These are phyloP conservation scores for Mormyrops attenuatus DNA, from an alignment of 2,797 vertebrate genomes.

Conservation along the genomic window DNA sequence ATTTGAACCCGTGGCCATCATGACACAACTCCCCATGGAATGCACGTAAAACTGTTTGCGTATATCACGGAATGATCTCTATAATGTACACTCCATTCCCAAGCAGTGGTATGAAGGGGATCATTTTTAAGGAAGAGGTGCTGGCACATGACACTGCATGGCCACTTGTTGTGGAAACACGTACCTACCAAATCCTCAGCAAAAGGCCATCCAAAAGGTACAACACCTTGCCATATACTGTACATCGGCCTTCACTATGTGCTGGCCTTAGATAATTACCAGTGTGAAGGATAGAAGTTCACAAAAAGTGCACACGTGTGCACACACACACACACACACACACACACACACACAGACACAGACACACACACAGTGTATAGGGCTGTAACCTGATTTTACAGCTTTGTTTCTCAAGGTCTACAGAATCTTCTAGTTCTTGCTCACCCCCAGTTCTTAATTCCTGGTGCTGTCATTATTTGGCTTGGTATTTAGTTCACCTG, in stretches of 20 bases:
- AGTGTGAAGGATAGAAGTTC: neutral
- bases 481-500: neutral
- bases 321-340: neutral
- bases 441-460: neutral
- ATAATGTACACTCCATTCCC: neutral
- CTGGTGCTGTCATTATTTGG: neutral
- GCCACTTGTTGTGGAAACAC: neutral
- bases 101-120: neutral
- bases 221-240: neutral
- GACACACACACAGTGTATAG: neutral
- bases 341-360: neutral
- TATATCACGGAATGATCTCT: neutral
- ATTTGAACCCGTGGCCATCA: neutral
- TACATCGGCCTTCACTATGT: neutral
- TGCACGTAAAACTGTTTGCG: neutral
- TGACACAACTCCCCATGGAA: neutral
- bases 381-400: neutral
- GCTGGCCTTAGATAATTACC: neutral
- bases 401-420: neutral
- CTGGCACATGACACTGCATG: neutral
- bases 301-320: neutral
- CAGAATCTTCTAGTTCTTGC: neutral
- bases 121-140: neutral
- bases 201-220: neutral
- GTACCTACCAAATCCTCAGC: neutral